Conservation (phyloP, 2,888 invertebrate species). For the Beris morrisii region DNA sequence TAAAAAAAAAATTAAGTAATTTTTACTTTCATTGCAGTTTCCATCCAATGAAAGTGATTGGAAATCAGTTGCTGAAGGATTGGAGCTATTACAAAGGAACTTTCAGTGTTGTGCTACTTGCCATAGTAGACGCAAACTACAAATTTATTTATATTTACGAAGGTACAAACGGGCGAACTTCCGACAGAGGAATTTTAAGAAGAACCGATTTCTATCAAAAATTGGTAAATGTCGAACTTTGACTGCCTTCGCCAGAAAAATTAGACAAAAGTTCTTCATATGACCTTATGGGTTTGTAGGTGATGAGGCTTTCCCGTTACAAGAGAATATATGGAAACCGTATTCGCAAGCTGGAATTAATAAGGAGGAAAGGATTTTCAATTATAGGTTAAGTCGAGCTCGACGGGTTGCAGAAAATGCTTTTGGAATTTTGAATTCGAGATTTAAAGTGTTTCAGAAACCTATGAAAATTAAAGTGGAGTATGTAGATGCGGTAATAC, state of each 20-base stretch:
- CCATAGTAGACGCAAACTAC: no score
- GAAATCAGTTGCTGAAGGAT: no score
- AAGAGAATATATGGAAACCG: slow-evolving; percentile 15
- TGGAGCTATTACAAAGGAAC: no score
- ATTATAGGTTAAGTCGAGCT: slow-evolving; percentile 9
- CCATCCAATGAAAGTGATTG: no score
- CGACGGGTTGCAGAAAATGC: slow-evolving; percentile 23
- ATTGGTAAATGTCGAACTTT: slow-evolving; percentile 25
- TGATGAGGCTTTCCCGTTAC: slow-evolving; percentile 35
- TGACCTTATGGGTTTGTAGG: slow-evolving; percentile 35
- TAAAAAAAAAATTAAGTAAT: no score
- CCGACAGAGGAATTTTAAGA: slow-evolving; percentile 33
- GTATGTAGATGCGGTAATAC: no score
- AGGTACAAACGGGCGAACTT: no score
- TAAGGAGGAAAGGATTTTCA: no score
- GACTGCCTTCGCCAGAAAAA: slow-evolving; percentile 31
- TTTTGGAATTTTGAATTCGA: slow-evolving; percentile 13
- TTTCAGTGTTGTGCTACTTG: no score
- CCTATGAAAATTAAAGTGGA: background rate
- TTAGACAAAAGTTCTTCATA: slow-evolving; percentile 25
- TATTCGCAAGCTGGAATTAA: background rate
- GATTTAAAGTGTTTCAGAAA: slow-evolving; percentile 10
- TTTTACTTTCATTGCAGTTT: no score
- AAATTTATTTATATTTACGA: no score
- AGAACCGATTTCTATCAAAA: slow-evolving; percentile 30